Base-by-base conservation (phyloP, 2,113 vertebrate genomes). In the Erpornis zantholeuca region DNA sequence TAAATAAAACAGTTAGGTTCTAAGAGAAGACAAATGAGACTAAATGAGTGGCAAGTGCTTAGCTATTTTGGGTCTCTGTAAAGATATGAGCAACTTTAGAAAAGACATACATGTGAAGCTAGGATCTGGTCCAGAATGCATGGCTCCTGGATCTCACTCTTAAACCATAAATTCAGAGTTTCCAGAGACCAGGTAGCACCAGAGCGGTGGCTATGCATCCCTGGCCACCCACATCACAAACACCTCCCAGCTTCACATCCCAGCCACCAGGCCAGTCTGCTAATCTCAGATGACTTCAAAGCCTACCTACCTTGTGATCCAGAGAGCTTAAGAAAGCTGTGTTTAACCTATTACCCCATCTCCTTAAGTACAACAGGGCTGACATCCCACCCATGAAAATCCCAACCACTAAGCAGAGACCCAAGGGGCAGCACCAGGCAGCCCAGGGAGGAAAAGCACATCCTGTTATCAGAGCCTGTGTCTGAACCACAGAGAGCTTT, bases 261-360 rank as follows among this genome's bases (percentile, higher is more conserved):
- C 78, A 45, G 42, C 40, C 15, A 2, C 29, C 18, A 70, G 77
- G 40, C 54, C 83, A 33, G 44, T 3, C 64, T 63, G 70, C 73
- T 82, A 71, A 77, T 78, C 81, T 71, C 35, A 24, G 42, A 22
- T 13, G 54, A 96, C 91, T 96, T 96, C 94, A 96, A 94, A 96
- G 86, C 45, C 86, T 90, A 27, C 59, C 59, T 49, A 25, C 54
- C 45, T 27, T 24, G 36, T 18, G 24, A 94, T 65, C 60, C 76
- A 65, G 52, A 47, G 59, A n/a, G 71, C 45, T 92, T 65, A 88
- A 57, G 71, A 36, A 88, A 82, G 40, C 75, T 64, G 75, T 63
- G 47, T 88, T 94, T 93, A 94, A 82, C 52, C 77, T 86, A 68
- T 68, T 86, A 88, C 16, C 53, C 82, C 50, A 59, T 61, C 50